phyloP scores from a whole-genome alignment of 2,113 vertebrate genomes.

The Eidolon helvum region DNA sequence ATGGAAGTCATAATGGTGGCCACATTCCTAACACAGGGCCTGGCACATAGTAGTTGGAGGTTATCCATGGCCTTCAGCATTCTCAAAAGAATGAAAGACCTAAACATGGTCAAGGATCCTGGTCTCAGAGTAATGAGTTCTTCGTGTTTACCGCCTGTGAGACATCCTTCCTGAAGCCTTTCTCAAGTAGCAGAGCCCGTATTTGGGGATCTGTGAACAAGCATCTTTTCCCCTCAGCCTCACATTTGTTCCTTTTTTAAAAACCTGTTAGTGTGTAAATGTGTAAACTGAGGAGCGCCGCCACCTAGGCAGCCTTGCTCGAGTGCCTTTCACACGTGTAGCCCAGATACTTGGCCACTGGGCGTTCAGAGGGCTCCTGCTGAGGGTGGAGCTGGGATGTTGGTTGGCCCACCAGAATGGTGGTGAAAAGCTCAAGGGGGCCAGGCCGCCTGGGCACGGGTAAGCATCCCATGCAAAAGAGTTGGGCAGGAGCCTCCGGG shows the following conservation, averaged over 20 bases:
- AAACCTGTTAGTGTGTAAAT: background rate
- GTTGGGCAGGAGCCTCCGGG: background rate
- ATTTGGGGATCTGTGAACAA: background rate
- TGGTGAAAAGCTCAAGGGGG: background rate
- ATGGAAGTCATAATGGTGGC: background rate
- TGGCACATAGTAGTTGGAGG: background rate
- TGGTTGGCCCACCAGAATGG: background rate
- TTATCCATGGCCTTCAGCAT: background rate
- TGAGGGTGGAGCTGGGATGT: background rate
- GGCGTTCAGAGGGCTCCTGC: background rate
- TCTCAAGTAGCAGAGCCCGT: background rate
- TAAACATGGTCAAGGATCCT: background rate
- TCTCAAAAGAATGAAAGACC: background rate
- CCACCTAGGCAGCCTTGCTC: background rate
- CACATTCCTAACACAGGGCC: background rate
- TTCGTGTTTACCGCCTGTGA: background rate
- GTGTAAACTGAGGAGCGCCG: background rate
- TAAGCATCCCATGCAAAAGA: background rate
- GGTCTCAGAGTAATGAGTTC: background rate
- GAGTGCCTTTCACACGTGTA: background rate
- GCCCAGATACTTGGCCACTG: background rate
- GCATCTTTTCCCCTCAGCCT: background rate
- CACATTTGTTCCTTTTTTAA: background rate
- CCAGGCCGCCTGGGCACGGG: background rate
- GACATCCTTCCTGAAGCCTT: background rate